Percentiles rank a stretch among this genome's conserved stretches.
These are phyloP conservation scores for Nannoperca obscura DNA, from an alignment of 2,797 vertebrate species.

Conservation along the genomic window DNA sequence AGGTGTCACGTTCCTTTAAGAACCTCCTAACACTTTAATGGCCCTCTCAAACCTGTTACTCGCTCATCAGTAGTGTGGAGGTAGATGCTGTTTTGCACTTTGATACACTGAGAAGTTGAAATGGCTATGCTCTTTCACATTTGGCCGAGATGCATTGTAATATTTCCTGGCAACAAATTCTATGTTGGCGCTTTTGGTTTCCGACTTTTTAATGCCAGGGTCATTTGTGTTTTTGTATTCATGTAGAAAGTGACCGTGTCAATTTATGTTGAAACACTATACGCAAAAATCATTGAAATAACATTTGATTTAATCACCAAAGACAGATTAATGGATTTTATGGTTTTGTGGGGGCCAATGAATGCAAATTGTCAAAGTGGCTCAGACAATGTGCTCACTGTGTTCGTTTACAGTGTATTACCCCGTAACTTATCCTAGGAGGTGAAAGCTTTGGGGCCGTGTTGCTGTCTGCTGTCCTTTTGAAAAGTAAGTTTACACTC, in stretches of 20 bases:
- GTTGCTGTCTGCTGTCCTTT: neutral
- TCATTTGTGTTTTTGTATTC: neutral
- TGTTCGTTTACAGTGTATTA: neutral
- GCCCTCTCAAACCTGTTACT: neutral
- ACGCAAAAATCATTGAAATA: slow-evolving; percentile 30
- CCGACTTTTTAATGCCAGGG: neutral
- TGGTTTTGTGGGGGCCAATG: neutral
- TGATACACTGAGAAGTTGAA: neutral
- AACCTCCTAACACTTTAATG: neutral
- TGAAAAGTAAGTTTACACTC: neutral
- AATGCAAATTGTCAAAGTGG: neutral
- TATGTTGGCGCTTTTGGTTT: neutral
- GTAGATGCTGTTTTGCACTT: neutral
- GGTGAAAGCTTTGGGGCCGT: neutral
- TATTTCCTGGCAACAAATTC: neutral
- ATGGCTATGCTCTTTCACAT: neutral
- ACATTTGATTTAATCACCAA: slow-evolving; percentile 5
- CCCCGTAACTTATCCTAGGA: neutral
- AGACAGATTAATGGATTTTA: neutral
- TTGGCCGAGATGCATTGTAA: neutral
- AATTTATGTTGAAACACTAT: neutral
- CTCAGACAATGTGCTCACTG: neutral
- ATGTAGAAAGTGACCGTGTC: neutral
- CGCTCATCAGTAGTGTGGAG: neutral
- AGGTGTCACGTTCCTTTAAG: neutral